A percentile compares a stretch with the other conserved stretches of the same genome.
phyloP scores from a whole-genome alignment of 2,797 vertebrate genomes.

The Galago senegalensis region DNA sequence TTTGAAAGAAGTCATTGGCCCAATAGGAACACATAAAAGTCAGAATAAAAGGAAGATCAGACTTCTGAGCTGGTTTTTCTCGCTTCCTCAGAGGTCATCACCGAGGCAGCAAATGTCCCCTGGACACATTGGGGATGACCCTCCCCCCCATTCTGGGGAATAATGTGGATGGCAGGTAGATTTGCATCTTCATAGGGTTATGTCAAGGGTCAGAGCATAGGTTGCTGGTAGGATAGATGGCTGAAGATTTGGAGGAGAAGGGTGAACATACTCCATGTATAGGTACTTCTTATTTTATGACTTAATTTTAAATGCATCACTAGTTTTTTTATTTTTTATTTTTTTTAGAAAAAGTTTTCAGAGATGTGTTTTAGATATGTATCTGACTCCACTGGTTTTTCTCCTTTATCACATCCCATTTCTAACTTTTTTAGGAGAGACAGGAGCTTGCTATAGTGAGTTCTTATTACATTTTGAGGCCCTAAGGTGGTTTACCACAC shows the following conservation, averaged over 20 bases:
- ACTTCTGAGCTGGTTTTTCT: neutral
- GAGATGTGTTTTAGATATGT: neutral
- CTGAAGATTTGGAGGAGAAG: neutral
- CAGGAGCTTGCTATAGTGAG: neutral
- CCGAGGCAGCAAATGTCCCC: neutral
- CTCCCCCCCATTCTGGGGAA: too few relatives aligned
- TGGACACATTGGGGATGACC: fast-evolving
- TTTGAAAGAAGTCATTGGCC: slow-evolving; percentile 44
- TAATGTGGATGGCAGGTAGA: fast-evolving
- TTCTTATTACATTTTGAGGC: neutral
- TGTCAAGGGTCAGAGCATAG: neutral
- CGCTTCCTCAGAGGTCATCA: neutral
- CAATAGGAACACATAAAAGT: slow-evolving; percentile 31
- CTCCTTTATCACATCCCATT: neutral
- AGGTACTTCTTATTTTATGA: neutral
- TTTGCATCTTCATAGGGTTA: neutral
- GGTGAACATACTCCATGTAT: neutral
- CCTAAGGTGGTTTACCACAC: neutral
- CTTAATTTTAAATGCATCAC: slow-evolving; percentile 25
- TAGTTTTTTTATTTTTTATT: neutral
- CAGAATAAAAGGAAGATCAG: slow-evolving; percentile 3
- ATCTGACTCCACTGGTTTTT: neutral
- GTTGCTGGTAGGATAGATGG: neutral
- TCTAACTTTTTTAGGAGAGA: neutral
- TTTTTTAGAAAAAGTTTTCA: neutral